Percentiles rank a stretch among this genome's conserved stretches.
Evolutionary conservation across 2,888 invertebrate genomes (phyloP).

Genomic region (Oscheius sp.): DNA sequence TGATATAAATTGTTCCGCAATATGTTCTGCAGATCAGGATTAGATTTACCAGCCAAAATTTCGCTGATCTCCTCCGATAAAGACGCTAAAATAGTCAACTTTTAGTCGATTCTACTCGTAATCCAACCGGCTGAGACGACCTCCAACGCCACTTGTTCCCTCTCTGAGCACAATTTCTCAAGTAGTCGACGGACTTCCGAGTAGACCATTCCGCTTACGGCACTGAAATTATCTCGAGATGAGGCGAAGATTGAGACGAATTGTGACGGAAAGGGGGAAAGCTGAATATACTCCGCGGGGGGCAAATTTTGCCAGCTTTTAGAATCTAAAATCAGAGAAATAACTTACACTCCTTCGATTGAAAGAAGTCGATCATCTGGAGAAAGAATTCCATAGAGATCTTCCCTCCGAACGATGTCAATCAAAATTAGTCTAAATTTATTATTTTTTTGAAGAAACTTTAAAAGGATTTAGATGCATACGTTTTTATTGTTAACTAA

Average conservation of each 20-base stretch:
- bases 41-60: slow-evolving; percentile 54
- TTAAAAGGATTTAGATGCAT: no score
- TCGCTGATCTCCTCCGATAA: slow-evolving; percentile 58
- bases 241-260: neutral
- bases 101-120: no score
- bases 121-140: slow-evolving; percentile 49
- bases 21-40: slow-evolving; percentile 76
- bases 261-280: neutral
- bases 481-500: neutral
- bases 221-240: slow-evolving; percentile 33
- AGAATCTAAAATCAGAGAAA: neutral
- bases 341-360: slow-evolving; percentile 46
- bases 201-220: slow-evolving; percentile 48
- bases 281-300: neutral
- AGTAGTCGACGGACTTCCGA: slow-evolving; percentile 45
- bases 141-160: slow-evolving; percentile 53
- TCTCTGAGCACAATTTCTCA: slow-evolving; percentile 39
- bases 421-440: slow-evolving; percentile 40
- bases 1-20: slow-evolving; percentile 78
- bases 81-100: slow-evolving; percentile 32
- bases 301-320: neutral
- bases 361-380: slow-evolving; percentile 47
- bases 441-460: neutral
- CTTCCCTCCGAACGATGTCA: slow-evolving; percentile 46
- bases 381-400: slow-evolving; percentile 48